These are phyloP conservation scores for Scophthalmus maximus DNA, from an alignment of 2,113 vertebrate species.

Conservation along the genomic window DNA sequence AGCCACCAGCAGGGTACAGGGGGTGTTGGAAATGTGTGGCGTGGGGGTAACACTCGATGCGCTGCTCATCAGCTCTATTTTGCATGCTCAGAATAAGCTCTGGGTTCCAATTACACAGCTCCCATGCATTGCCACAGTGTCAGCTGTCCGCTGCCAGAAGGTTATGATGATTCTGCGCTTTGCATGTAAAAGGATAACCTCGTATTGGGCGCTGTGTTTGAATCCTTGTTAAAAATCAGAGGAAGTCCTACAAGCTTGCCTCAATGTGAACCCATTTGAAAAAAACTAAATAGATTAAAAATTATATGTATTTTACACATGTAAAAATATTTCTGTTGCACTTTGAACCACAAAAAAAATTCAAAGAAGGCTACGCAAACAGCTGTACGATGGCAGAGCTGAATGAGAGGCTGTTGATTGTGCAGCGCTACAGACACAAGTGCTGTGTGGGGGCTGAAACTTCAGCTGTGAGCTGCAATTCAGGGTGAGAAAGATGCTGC, in stretches of 20 bases:
- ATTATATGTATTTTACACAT: no score
- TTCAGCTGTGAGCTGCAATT: slow-evolving; percentile 32
- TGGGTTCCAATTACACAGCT: slow-evolving; percentile 80
- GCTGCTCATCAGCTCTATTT: slow-evolving; percentile 73
- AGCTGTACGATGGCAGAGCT: background rate
- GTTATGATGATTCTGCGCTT: slow-evolving; percentile 84
- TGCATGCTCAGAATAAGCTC: slow-evolving; percentile 82
- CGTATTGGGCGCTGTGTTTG: slow-evolving; percentile 71
- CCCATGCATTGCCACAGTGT: slow-evolving; percentile 79
- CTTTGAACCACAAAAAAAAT: background rate
- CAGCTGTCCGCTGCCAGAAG: slow-evolving; percentile 77
- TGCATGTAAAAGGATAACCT: slow-evolving; percentile 78
- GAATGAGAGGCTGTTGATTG: background rate
- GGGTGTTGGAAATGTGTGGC: slow-evolving; percentile 54
- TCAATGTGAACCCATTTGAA: slow-evolving; percentile 8
- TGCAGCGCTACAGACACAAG: slow-evolving; percentile 32
- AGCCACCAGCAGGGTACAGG: slow-evolving; percentile 49
- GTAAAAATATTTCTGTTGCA: slow-evolving; percentile 48
- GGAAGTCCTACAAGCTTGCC: slow-evolving; percentile 29
- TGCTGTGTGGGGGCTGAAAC: slow-evolving; percentile 40
- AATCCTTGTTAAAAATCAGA: slow-evolving; percentile 65
- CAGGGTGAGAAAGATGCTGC: slow-evolving; percentile 12
- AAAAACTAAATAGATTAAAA: background rate
- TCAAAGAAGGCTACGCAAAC: background rate
- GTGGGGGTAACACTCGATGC: slow-evolving; percentile 65